phyloP scores from a whole-genome alignment of 2,113 vertebrate genomes.

The Casuarius casuarius region DNA sequence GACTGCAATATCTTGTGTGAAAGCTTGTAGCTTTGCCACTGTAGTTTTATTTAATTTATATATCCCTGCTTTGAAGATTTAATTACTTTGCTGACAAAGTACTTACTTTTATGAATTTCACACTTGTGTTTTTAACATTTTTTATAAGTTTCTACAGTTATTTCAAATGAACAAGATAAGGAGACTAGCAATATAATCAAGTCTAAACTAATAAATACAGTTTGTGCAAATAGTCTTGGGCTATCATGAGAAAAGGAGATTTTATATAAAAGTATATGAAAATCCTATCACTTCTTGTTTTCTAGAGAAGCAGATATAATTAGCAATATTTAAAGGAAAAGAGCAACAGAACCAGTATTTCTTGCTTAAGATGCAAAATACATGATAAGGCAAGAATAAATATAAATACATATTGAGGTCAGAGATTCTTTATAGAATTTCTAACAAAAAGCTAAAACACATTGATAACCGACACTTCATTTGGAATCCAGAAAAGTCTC shows the following conservation, averaged over 20 bases:
- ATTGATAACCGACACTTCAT: not conserved
- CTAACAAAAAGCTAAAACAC: not conserved
- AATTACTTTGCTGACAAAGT: not conserved
- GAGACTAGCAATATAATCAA: not conserved
- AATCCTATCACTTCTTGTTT: not conserved
- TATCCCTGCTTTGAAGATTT: not conserved
- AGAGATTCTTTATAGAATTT: not conserved
- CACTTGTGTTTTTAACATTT: not conserved
- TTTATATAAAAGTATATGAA: not conserved
- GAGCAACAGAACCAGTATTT: not conserved
- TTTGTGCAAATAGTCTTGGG: not conserved
- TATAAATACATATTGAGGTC: not conserved
- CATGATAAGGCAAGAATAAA: not conserved
- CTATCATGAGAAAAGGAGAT: not conserved
- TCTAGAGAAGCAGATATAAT: not conserved
- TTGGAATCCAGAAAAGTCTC: not conserved
- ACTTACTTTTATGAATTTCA: not conserved
- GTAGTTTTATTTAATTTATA: not conserved
- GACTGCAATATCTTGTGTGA: not conserved
- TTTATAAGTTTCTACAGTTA: not conserved
- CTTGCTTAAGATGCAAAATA: not conserved
- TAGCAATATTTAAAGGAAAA: not conserved
- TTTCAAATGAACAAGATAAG: not conserved
- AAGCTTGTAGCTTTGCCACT: too few relatives aligned
- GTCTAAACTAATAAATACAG: not conserved